Evolutionary conservation across 2,113 vertebrate species (phyloP).

Genomic region (Psephotus haematonotus): DNA sequence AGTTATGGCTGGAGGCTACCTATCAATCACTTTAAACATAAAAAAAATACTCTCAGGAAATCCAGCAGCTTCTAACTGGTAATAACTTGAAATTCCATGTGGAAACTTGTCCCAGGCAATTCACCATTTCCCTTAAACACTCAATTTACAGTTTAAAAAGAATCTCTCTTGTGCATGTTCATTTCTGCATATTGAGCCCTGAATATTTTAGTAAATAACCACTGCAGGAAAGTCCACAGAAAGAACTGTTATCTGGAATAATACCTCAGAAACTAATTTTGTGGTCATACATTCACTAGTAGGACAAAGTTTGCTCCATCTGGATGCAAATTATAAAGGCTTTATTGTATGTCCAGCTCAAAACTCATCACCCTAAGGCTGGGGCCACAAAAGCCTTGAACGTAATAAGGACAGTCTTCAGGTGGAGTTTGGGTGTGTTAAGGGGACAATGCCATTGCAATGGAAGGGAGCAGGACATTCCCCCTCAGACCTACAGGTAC

Average conservation of each 20-base stretch:
- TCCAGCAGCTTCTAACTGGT: neutral
- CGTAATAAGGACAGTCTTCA: neutral
- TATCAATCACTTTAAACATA: neutral
- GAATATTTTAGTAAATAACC: neutral
- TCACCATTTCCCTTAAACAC: neutral
- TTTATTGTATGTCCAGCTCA: neutral
- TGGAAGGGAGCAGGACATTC: accelerated
- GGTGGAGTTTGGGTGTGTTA: neutral
- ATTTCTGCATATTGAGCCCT: neutral
- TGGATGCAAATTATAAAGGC: neutral
- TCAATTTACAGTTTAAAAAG: neutral
- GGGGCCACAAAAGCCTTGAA: neutral
- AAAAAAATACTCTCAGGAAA: neutral
- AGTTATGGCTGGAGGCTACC: neutral
- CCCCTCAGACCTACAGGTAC: neutral
- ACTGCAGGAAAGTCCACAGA: neutral
- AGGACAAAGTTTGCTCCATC: neutral
- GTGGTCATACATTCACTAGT: neutral
- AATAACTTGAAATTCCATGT: neutral
- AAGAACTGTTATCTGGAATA: neutral
- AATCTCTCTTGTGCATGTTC: neutral
- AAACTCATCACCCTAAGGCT: neutral
- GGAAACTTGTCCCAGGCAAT: neutral
- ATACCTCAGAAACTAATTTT: neutral
- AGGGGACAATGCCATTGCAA: neutral